Evolutionary conservation across 1,140 invertebrate genomes (phyloP), one percentile per base, ranked within the genome.

Genomic region (Zaprionus kolodkinae): DNA sequence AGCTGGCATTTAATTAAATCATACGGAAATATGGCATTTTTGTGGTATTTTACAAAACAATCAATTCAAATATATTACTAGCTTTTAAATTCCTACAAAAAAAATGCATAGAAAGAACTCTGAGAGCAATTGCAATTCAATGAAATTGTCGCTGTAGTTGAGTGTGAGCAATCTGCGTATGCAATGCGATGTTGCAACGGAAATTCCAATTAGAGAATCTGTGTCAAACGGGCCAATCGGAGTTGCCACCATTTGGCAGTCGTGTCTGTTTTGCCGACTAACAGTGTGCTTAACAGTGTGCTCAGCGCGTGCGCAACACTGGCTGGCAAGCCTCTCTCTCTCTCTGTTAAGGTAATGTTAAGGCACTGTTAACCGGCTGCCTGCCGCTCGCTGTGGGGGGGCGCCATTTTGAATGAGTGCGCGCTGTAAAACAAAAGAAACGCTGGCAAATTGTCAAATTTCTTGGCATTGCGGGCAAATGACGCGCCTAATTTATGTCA

Each of bases 121-220:
- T 1, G 21, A 21, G 21, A 21, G 21, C 21, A 21, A 21, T 21
- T 21, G 13, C 35, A 52, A 15, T 33, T 33, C 45, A 9, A 27
- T 11, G 50, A 15, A 33, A 21, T 30, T 54, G 54, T 15, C 17
- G 45, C 45, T 11, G 15, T 3, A 65, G 36, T 48, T 67, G 25
- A 25, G 45, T 50, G 36, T 35, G 55, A 35, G 27, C 0, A 78
- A 48, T 50, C 30, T 80, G 57, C 62, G 27, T 65, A 12, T 55
- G 54, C 57, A 78, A 15, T 54, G 67, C 80, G n/a, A 33, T 21
- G 21, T 21, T 21, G 21, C 27, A 80, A 25, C 73, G 85, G 77
- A 80, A 78, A 81, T 76, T 87, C 85, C 85, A 88, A 88, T 88
- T 89, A 89, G 75, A 76, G 74, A 89, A 85, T 88, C 71, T 87